Evolutionary conservation across 2,113 vertebrate genomes (phyloP).

Genomic region (Spheniscus mendiculus): DNA sequence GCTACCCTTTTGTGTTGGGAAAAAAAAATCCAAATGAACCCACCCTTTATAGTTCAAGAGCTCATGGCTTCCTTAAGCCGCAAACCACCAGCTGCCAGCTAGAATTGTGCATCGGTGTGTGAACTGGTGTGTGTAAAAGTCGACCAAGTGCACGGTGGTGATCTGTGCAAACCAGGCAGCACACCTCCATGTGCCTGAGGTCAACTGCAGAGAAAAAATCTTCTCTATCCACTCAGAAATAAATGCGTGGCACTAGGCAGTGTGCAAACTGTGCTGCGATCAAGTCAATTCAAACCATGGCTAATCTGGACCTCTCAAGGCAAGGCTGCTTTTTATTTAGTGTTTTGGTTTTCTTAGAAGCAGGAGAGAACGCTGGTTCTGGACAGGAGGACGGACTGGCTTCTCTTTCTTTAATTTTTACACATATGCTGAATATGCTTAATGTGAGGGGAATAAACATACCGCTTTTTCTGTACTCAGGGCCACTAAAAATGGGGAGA

Average conservation of each 20-base stretch:
- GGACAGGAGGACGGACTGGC: background rate
- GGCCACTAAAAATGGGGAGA: background rate
- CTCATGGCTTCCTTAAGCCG: background rate
- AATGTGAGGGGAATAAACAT: background rate
- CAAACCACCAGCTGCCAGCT: background rate
- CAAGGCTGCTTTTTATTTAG: background rate
- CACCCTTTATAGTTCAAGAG: background rate
- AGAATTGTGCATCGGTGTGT: fast-evolving
- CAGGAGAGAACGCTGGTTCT: background rate
- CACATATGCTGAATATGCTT: background rate
- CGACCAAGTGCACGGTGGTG: background rate
- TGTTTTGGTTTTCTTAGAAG: background rate
- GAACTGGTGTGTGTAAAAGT: background rate
- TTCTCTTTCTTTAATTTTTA: background rate
- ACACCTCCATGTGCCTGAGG: background rate
- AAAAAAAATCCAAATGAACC: background rate
- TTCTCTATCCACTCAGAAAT: background rate
- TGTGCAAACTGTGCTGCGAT: background rate
- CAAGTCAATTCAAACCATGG: background rate
- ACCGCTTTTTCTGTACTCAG: background rate
- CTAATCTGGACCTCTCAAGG: background rate
- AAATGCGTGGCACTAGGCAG: background rate
- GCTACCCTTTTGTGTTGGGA: background rate
- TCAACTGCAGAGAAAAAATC: background rate
- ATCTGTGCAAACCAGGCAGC: background rate